Evolutionary conservation across 1,140 invertebrate genomes (phyloP), one percentile per base, ranked within the genome.

Genomic region (Trichonephila inaurata): DNA sequence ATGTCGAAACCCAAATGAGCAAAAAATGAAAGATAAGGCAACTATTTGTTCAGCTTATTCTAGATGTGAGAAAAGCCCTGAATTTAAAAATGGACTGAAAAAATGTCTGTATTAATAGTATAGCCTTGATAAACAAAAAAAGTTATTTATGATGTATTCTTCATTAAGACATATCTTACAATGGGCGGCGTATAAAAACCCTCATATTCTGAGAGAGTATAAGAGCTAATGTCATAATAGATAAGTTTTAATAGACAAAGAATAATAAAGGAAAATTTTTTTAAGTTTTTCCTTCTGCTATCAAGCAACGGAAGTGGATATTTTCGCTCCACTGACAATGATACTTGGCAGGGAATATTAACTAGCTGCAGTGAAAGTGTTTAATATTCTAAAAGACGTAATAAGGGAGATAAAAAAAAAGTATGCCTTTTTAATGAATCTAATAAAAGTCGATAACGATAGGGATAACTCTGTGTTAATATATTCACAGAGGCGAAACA

Each of bases 321-420:
- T 89, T 77, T 69, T 89, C 88, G 88, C 64, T 89, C 88, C 64
- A 66, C 16, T 60, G 88, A 21, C 51, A 89, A 69, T 18, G 88
- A 33, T 66, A 51, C 44, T 89, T 10, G 51, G 14, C 16, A 24
- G 21, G 12, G 88, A 89, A 89, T 89, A 89, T 72, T 89, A 89
- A 72, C 21, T 21, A 72, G 88, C 19, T 28, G 62, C 66, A 60
- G 88, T 66, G 88, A 89, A 89, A 89, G 88, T 66, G 86, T 89
- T 89, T 89, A 89, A 89, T 89, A 69, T 89, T 77, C 88, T 28
- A 58, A 72, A 51, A 89, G 88, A 5, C 40, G 24, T 89, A 89
- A 89, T 89, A 51, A 62, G 64, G 24, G 66, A 77, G 66, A 69
- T 89, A 72, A 77, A 66, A 51, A 44, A 81, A 85, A 77, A 77